Evolutionary conservation across 2,113 vertebrate genomes (phyloP).

Genomic region (Erythrocercus mccallii): DNA sequence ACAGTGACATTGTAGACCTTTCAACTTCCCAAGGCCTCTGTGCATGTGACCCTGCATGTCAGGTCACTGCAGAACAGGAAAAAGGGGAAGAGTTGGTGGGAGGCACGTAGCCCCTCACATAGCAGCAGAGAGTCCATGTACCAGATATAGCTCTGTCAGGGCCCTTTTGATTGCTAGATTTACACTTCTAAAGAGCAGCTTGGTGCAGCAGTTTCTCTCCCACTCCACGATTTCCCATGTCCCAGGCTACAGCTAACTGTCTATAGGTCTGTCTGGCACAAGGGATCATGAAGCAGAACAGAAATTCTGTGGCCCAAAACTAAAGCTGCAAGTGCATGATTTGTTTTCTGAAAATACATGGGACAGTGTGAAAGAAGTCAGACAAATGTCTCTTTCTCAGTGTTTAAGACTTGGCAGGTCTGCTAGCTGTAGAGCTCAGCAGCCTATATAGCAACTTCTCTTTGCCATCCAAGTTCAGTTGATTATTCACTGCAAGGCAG

Average conservation of each 20-base stretch:
- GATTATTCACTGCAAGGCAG: slow-evolving; percentile 37
- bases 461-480: slow-evolving; percentile 41
- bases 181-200: slow-evolving; percentile 35
- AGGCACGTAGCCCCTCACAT: neutral
- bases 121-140: neutral
- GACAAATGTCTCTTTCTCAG: slow-evolving; percentile 60
- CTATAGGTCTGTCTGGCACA: slow-evolving; percentile 51
- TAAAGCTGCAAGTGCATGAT: slow-evolving; percentile 47
- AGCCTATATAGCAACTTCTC: slow-evolving; percentile 37
- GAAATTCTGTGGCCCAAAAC: slow-evolving; percentile 25
- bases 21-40: neutral
- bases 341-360: slow-evolving; percentile 66
- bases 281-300: slow-evolving; percentile 43
- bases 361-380: slow-evolving; percentile 61
- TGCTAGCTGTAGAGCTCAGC: slow-evolving; percentile 34
- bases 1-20: neutral
- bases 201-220: neutral
- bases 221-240: slow-evolving; percentile 16
- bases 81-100: slow-evolving; percentile 1
- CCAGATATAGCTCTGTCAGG: slow-evolving; percentile 14
- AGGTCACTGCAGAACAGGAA: slow-evolving; percentile 10
- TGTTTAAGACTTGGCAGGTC: slow-evolving; percentile 45
- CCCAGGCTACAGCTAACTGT: slow-evolving; percentile 25
- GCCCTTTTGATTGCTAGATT: slow-evolving; percentile 30
- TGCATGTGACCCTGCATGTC: neutral